These are phyloP conservation scores for Proteles cristata DNA, from an alignment of 2,113 vertebrate genomes.

Conservation along the genomic window DNA sequence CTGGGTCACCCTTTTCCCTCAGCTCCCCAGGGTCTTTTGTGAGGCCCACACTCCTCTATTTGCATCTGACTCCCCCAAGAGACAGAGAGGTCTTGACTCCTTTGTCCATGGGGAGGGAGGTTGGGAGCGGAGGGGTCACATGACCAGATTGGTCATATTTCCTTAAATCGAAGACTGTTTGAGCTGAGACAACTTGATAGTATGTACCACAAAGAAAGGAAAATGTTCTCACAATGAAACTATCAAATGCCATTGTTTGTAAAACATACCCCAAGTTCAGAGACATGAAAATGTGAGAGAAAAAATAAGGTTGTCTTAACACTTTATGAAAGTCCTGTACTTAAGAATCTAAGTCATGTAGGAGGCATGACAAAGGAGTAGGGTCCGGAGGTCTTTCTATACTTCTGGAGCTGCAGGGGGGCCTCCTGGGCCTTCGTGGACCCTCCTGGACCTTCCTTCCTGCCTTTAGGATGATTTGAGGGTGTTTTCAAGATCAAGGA, in stretches of 20 bases:
- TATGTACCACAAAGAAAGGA: neutral
- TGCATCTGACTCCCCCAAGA: neutral
- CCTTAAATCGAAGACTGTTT: neutral
- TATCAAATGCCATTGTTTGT: neutral
- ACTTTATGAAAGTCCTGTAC: neutral
- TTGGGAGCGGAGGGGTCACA: neutral
- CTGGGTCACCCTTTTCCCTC: neutral
- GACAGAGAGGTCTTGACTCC: neutral
- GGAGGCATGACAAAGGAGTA: neutral
- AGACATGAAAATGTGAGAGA: neutral
- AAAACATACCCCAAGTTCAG: neutral
- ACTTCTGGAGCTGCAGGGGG: neutral
- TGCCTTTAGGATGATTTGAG: neutral
- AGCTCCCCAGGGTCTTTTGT: neutral
- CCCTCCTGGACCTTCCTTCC: neutral
- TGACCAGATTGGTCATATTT: neutral
- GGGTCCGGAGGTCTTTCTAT: neutral
- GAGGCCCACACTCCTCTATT: neutral
- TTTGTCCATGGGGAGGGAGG: neutral
- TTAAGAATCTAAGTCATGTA: neutral
- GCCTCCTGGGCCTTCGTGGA: accelerated
- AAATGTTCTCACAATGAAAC: neutral
- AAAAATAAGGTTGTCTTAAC: neutral
- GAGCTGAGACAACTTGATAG: neutral
- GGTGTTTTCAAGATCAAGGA: neutral